Evolutionary conservation across 2,888 invertebrate species (phyloP).

Genomic region (Drosophila limbata): DNA sequence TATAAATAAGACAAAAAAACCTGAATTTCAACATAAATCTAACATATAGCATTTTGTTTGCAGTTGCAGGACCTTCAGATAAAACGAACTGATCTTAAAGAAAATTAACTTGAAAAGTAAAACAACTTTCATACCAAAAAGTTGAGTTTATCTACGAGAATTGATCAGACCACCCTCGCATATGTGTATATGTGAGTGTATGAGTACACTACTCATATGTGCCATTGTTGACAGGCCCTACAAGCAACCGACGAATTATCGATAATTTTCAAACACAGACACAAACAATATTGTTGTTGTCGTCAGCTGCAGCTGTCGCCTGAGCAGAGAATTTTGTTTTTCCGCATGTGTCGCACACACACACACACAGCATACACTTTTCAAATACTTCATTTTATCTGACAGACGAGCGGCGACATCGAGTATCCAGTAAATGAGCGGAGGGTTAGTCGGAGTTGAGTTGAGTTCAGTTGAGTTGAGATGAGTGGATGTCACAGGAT

Average conservation of each 20-base stretch:
- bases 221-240: conserved; percentile 30
- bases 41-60: too few relatives aligned
- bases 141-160: not conserved
- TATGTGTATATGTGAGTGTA: conserved; percentile 1
- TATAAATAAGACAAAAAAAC: too few relatives aligned
- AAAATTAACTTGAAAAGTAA: too few relatives aligned
- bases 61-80: too few relatives aligned
- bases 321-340: conserved; percentile 61
- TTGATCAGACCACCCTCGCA: not conserved
- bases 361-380: conserved; percentile 4
- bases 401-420: conserved; percentile 59
- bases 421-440: conserved; percentile 36
- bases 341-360: conserved; percentile 57
- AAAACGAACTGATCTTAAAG: too few relatives aligned
- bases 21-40: too few relatives aligned
- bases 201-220: conserved; percentile 5
- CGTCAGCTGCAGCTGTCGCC: conserved; percentile 41
- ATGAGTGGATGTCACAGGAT: conserved; percentile 53
- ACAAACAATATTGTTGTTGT: conserved; percentile 66
- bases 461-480: conserved; percentile 32
- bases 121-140: not conserved
- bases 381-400: conserved; percentile 79
- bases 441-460: conserved; percentile 32
- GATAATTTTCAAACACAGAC: conserved; percentile 70
- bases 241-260: conserved; percentile 63